Conservation (phyloP, 2,888 invertebrate species). For the Sarcophaga caerulescens region DNA sequence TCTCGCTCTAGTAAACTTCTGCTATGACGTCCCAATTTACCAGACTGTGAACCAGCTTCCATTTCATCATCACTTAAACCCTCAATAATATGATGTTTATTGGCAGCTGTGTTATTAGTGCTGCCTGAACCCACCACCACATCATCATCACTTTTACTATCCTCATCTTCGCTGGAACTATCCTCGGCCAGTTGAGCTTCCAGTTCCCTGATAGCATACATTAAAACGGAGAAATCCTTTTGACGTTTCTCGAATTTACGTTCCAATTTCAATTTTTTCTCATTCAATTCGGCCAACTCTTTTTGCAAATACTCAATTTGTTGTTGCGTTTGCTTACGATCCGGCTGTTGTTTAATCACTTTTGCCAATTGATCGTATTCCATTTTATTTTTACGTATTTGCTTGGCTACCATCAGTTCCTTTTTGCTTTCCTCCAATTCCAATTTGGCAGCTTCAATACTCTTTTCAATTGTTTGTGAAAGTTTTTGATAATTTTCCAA, state of each 20-base stretch:
- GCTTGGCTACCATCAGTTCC: constrained; percentile 91
- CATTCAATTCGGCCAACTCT: constrained; percentile 87
- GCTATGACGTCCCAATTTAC: constrained; percentile 42
- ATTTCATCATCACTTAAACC: constrained; percentile 76
- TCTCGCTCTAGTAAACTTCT: constrained; percentile 54
- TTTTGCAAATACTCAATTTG: constrained; percentile 87
- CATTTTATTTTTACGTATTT: constrained; percentile 93
- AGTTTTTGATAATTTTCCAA: constrained; percentile 90
- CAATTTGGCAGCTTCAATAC: constrained; percentile 89
- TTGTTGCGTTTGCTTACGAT: constrained; percentile 89
- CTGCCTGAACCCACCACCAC: constrained; percentile 60
- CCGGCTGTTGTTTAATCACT: constrained; percentile 94
- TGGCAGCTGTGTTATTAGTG: constrained; percentile 44
- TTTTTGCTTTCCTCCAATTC: constrained; percentile 92
- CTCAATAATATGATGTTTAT: constrained; percentile 70
- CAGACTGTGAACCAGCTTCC: constrained; percentile 70
- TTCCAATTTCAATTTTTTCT: constrained; percentile 87
- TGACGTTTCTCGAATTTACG: constrained; percentile 90
- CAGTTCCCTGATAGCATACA: constrained; percentile 92
- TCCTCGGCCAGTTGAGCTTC: constrained; percentile 90
- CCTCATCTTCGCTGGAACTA: constrained; percentile 83
- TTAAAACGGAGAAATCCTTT: constrained; percentile 94
- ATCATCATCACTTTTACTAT: constrained; percentile 70
- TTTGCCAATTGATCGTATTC: constrained; percentile 97
- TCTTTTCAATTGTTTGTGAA: constrained; percentile 88